A percentile compares a stretch with the other conserved stretches of the same genome.
Conservation (phyloP, 2,888 invertebrate species). For the Hecatera dysodea region DNA sequence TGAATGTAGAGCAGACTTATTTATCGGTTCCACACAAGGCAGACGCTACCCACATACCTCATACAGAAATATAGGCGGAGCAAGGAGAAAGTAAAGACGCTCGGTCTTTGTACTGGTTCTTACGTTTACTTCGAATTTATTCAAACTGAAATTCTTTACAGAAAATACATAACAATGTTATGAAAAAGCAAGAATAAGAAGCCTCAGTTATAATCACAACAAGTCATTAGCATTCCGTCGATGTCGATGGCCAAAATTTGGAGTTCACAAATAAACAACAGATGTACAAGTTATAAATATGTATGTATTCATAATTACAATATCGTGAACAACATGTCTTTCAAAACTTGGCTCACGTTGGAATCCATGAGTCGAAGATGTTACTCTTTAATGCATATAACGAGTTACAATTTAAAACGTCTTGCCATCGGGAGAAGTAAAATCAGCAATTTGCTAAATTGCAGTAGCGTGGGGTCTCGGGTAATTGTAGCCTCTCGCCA, state of each 20-base stretch:
- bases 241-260: conserved; percentile 60
- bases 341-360: conserved; percentile 63
- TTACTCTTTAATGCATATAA: conserved; percentile 78
- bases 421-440: conserved; percentile 84
- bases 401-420: conserved; percentile 84
- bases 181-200: conserved; percentile 27
- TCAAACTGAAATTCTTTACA: conserved; percentile 8
- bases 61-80: conserved; percentile 29
- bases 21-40: conserved; percentile 12
- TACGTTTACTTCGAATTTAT: conserved; percentile 38
- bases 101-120: conserved; percentile 22
- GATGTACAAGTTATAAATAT: conserved; percentile 48
- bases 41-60: conserved; percentile 21
- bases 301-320: conserved; percentile 53
- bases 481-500: conserved; percentile 85
- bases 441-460: conserved; percentile 88
- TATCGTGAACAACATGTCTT: conserved; percentile 55
- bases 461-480: conserved; percentile 81
- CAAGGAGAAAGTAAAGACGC: conserved; percentile 48
- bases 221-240: conserved; percentile 54
- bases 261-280: conserved; percentile 57
- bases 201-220: conserved; percentile 32
- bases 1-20: conserved; percentile 2
- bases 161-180: conserved; percentile 26
- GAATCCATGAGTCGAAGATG: conserved; percentile 69